Evolutionary conservation across 2,888 invertebrate genomes (phyloP).

Genomic region (Bombyx huttoni): DNA sequence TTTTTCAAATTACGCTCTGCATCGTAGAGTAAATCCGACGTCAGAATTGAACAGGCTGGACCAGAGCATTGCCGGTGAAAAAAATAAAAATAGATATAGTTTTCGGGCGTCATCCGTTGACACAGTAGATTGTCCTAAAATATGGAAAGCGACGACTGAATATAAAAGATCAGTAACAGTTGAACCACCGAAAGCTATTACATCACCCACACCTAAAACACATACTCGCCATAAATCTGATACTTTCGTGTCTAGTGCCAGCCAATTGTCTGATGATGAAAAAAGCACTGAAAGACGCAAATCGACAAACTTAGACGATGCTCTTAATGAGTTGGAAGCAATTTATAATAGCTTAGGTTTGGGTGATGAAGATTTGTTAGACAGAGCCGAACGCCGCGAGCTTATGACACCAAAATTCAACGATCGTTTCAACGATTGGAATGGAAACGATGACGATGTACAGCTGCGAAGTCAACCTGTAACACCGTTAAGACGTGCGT

Average conservation of each 20-base stretch:
- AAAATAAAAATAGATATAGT: slow-evolving; percentile 40
- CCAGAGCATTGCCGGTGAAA: slow-evolving; percentile 30
- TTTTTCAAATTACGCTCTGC: slow-evolving; percentile 32
- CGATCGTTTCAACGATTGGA: slow-evolving; percentile 63
- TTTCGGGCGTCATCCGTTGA: slow-evolving; percentile 37
- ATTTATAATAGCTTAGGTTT: slow-evolving; percentile 90
- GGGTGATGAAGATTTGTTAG: slow-evolving; percentile 85
- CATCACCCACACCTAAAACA: slow-evolving; percentile 48
- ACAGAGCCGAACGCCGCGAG: slow-evolving; percentile 83
- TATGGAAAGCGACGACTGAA: slow-evolving; percentile 65
- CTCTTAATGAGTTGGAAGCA: slow-evolving; percentile 90
- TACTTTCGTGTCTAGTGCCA: slow-evolving; percentile 41
- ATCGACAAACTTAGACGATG: slow-evolving; percentile 88
- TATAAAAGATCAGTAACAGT: slow-evolving; percentile 54
- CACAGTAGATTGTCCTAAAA: slow-evolving; percentile 51
- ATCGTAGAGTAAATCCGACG: slow-evolving; percentile 27
- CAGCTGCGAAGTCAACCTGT: slow-evolving; percentile 59
- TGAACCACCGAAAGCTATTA: slow-evolving; percentile 39
- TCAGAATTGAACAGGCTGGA: slow-evolving; percentile 28
- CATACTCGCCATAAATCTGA: slow-evolving; percentile 63
- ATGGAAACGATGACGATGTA: slow-evolving; percentile 61
- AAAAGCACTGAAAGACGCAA: slow-evolving; percentile 71
- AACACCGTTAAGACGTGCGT: slow-evolving; percentile 50
- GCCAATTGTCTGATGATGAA: slow-evolving; percentile 62
- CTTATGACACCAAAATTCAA: slow-evolving; percentile 69